phyloP scores from a whole-genome alignment of 2,888 invertebrate species.

The Andrena haemorrhoa region DNA sequence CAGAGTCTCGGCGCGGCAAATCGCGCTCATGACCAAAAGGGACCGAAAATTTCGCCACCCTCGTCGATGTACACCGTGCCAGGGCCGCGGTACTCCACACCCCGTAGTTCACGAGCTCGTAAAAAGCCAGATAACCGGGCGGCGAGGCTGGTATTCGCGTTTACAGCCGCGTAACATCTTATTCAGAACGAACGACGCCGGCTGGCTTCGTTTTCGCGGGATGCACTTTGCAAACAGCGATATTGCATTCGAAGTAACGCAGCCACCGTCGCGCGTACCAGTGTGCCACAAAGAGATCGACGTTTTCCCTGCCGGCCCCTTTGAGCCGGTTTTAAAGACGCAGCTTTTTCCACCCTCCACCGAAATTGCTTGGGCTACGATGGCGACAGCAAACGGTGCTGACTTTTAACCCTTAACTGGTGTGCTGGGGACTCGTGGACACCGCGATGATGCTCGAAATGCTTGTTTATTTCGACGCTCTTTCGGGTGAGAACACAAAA shows the following conservation, averaged over 20 bases:
- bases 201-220: background rate
- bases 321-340: background rate
- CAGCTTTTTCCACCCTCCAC: background rate
- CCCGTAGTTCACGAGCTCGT: too few relatives aligned
- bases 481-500: too few relatives aligned
- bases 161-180: conserved; percentile 20
- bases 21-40: too few relatives aligned
- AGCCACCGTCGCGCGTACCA: background rate
- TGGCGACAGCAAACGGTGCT: background rate
- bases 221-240: conserved; percentile 17
- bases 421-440: too few relatives aligned
- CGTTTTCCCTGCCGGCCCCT: background rate
- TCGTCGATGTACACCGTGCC: too few relatives aligned
- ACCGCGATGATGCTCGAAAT: too few relatives aligned
- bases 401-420: background rate
- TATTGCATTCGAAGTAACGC: conserved; percentile 12
- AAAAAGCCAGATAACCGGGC: conserved; percentile 7
- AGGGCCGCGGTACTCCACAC: too few relatives aligned
- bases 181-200: conserved; percentile 6
- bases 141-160: background rate
- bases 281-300: conserved; percentile 3
- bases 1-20: too few relatives aligned
- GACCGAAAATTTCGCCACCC: too few relatives aligned
- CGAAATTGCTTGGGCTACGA: background rate
- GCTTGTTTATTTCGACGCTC: too few relatives aligned